Percentiles rank a stretch among this genome's conserved stretches.
These are phyloP conservation scores for Drosophila robusta DNA, from an alignment of 2,888 invertebrate genomes.

Conservation along the genomic window DNA sequence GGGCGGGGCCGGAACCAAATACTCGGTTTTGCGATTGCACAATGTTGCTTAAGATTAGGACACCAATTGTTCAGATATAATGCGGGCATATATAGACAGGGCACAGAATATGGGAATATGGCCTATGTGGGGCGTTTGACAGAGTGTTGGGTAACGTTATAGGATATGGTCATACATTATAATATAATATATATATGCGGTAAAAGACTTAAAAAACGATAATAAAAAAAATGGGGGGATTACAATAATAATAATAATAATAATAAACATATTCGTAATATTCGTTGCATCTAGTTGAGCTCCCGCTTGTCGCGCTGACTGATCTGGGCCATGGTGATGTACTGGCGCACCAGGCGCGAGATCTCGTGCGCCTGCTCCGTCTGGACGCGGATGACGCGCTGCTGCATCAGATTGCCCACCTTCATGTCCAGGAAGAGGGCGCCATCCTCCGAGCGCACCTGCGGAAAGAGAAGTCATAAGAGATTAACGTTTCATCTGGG, in stretches of 20 bases:
- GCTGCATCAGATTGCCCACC: slow-evolving; percentile 97
- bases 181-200: neutral
- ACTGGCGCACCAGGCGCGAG: slow-evolving; percentile 97
- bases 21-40: slow-evolving; percentile 60
- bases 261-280: slow-evolving; percentile 38
- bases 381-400: slow-evolving; percentile 96
- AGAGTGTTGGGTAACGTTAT: slow-evolving; percentile 12
- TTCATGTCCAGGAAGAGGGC: slow-evolving; percentile 98
- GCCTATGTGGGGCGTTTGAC: slow-evolving; percentile 47
- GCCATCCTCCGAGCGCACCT: slow-evolving; percentile 95
- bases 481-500: too few relatives aligned
- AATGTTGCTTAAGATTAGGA: slow-evolving; percentile 51
- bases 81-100: slow-evolving; percentile 1
- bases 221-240: slow-evolving; percentile 41
- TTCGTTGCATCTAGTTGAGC: slow-evolving; percentile 67
- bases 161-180: slow-evolving; percentile 29
- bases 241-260: slow-evolving; percentile 22
- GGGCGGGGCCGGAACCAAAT: neutral
- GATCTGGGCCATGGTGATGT: slow-evolving; percentile 94
- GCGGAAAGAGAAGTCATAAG: slow-evolving; percentile 15
- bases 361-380: slow-evolving; percentile 99
- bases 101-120: slow-evolving; percentile 45
- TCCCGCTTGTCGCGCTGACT: slow-evolving; percentile 84
- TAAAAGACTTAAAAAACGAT: slow-evolving; percentile 43
- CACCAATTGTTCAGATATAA: slow-evolving; percentile 28